Evolutionary conservation across 1,140 invertebrate species (phyloP), one percentile per base, ranked within the genome.

Genomic region (Bicyclus anynana): DNA sequence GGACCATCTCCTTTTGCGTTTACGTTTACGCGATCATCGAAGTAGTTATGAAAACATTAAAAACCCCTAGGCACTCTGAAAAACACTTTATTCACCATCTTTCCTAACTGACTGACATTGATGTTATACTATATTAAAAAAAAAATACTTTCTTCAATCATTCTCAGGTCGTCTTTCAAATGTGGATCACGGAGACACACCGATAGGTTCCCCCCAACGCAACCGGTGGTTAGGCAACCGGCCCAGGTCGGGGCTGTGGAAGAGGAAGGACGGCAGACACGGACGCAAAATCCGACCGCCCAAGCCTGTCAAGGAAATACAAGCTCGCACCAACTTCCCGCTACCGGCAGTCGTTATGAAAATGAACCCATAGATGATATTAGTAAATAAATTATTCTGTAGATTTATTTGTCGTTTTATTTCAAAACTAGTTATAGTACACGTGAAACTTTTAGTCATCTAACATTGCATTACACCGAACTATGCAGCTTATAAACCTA

Each of bases 231-330:
- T 97, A 7, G 97, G 97, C 4, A 95, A 96, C 78, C 90, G 98
- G 21, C 98, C 96, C 1, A 90, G 94, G 14, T 97, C 96, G 26
- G 98, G 98, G n/a, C 89, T 96, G 16, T 98, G 95, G 95, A 95
- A 99, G 53, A 91, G 95, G 7, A 99, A 99, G 88, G 92, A 92
- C 59, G 98, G 98, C 7, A 91, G 93, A 59, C 92, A 93, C 84
- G 98, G 98, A 7, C 90, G 97, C 10, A 99, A 99, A 90, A 94
- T 99, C 35, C 91, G 89, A 59, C 91, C 88, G 1, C 87, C 87
- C 0, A 89, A 88, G 38, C 83, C 80, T 3, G 70, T 87, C 18
- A 89, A 89, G 44, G 55, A 73, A 23, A 84, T 88, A 7, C 17
- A 12, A 5, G 29, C 59, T 5, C 50, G 67, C 0, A 56, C 10